phyloP scores from a whole-genome alignment of 2,113 vertebrate genomes.

The Caranx ignobilis region DNA sequence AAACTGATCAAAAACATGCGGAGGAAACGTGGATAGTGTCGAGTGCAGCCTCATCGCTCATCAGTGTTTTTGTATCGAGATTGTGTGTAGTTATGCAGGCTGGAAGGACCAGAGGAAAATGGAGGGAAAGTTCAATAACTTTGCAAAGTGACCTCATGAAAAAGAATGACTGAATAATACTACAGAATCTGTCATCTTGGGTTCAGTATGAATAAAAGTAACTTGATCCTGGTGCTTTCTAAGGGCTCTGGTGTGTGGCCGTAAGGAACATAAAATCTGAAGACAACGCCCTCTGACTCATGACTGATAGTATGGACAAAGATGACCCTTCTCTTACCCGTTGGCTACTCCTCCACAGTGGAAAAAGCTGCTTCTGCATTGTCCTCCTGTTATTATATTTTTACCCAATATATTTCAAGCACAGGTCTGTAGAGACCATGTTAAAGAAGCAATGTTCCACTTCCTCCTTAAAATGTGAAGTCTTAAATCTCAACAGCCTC shows the following conservation, averaged over 20 bases:
- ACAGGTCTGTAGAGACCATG: constrained; percentile 40
- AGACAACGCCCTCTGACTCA: constrained; percentile 38
- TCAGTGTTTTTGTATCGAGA: constrained; percentile 15
- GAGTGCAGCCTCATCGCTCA: background rate
- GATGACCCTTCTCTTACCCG: background rate
- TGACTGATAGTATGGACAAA: constrained; percentile 1
- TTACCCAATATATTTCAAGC: constrained; percentile 36
- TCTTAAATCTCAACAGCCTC: constrained; percentile 4
- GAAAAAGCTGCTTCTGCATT: constrained; percentile 55
- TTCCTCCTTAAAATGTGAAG: constrained; percentile 56
- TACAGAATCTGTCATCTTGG: background rate
- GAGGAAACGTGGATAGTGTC: constrained; percentile 63
- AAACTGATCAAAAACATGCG: constrained; percentile 63
- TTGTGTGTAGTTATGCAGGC: background rate
- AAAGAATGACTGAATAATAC: background rate
- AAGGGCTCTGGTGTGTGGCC: background rate
- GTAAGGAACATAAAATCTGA: background rate
- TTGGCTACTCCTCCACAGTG: constrained; percentile 3
- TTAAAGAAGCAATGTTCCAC: constrained; percentile 50
- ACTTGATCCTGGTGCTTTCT: background rate
- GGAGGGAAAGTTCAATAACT: constrained; percentile 6
- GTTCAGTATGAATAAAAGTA: background rate
- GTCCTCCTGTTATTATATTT: constrained; percentile 41
- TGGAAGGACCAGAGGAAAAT: constrained; percentile 20
- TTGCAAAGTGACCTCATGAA: background rate